These are phyloP conservation scores for Apotomis turbidana DNA, from an alignment of 2,888 invertebrate genomes.

Conservation along the genomic window DNA sequence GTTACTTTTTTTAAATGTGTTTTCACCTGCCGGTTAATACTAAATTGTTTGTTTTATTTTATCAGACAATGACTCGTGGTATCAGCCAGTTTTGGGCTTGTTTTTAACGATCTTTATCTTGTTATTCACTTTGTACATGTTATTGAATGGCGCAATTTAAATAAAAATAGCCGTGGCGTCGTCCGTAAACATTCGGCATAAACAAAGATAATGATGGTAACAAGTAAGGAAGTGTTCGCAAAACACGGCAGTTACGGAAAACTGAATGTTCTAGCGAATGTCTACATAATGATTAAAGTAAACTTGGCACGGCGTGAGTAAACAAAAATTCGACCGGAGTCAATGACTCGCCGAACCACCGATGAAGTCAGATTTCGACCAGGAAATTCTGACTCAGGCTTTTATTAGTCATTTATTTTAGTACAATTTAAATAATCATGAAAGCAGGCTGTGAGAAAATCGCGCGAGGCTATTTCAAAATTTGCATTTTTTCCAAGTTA, in stretches of 20 bases:
- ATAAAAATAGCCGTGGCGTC: slow-evolving; percentile 27
- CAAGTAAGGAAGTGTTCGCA: slow-evolving; percentile 21
- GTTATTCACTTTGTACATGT: slow-evolving; percentile 7
- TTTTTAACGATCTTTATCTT: slow-evolving; percentile 32
- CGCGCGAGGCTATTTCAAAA: background rate
- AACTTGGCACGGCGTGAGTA: slow-evolving; percentile 33
- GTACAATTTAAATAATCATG: slow-evolving; percentile 9
- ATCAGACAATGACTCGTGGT: slow-evolving; percentile 27
- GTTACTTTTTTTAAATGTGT: background rate
- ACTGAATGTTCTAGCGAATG: slow-evolving; percentile 29
- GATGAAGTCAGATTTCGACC: slow-evolving; percentile 39
- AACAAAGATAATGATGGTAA: slow-evolving; percentile 49
- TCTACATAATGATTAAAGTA: slow-evolving; percentile 2
- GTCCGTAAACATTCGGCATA: slow-evolving; percentile 43
- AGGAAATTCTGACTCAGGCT: slow-evolving; percentile 39
- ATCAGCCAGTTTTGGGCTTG: slow-evolving; percentile 8
- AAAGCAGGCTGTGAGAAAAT: slow-evolving; percentile 25
- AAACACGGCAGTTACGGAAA: slow-evolving; percentile 21
- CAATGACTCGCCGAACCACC: slow-evolving; percentile 34
- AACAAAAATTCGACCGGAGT: slow-evolving; percentile 37
- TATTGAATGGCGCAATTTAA: slow-evolving; percentile 23
- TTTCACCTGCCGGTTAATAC: background rate
- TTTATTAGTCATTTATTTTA: slow-evolving; percentile 35
- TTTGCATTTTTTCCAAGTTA: background rate
- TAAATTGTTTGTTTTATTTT: slow-evolving; percentile 2